Conservation (phyloP, 2,797 vertebrate genomes). For the Gorsachius magnificus region DNA sequence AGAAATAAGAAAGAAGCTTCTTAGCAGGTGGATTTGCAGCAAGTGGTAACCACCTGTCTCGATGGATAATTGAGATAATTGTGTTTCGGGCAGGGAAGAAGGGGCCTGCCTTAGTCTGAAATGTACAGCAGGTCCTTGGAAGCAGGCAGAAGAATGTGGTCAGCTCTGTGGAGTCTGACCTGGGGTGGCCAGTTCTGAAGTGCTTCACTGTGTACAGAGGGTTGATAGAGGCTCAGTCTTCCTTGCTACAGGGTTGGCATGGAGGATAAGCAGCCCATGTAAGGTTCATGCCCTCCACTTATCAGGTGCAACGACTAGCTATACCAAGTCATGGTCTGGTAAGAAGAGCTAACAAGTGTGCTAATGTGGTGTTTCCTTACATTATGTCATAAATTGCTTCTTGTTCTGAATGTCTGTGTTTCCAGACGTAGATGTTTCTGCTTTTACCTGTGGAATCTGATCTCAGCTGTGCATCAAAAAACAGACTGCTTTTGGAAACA, state of each 20-base stretch:
- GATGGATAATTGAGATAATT: not conserved
- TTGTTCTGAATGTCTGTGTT: not conserved
- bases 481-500: not conserved
- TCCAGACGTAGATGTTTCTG: not conserved
- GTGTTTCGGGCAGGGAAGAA: not conserved
- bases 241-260: not conserved
- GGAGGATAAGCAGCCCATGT: not conserved
- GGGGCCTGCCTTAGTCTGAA: not conserved
- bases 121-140: not conserved
- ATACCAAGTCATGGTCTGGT: not conserved
- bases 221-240: not conserved
- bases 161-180: not conserved
- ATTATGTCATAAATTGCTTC: not conserved
- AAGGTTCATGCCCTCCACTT: not conserved
- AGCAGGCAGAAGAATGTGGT: not conserved
- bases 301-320: not conserved
- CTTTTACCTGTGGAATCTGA: not conserved
- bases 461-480: not conserved
- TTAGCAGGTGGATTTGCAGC: not conserved
- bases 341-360: not conserved
- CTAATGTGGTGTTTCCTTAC: not conserved
- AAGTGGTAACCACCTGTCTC: not conserved
- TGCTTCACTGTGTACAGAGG: not conserved
- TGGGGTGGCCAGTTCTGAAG: not conserved
- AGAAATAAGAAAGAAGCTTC: not conserved